Percentiles rank a stretch among this genome's conserved stretches.
phyloP scores from a whole-genome alignment of 2,797 vertebrate genomes.

The Chromis chromis region DNA sequence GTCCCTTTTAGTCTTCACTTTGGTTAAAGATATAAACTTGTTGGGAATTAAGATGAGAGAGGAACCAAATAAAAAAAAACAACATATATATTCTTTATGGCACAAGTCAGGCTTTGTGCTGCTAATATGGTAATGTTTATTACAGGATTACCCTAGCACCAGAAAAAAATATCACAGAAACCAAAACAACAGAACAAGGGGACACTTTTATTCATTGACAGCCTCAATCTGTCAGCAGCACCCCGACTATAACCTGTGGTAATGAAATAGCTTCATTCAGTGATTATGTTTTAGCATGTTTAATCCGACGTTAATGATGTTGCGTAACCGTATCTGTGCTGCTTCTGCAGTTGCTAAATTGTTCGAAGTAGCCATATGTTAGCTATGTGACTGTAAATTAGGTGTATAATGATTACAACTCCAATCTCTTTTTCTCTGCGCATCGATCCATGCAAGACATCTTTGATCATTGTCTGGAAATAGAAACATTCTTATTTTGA shows the following conservation, averaged over 20 bases:
- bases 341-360: constrained; percentile 10
- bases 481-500: not conserved
- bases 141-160: not conserved
- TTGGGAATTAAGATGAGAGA: not conserved
- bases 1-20: too few relatives aligned
- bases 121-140: not conserved
- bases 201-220: not conserved
- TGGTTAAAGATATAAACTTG: not conserved
- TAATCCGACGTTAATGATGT: constrained; percentile 19
- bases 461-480: constrained; percentile 24
- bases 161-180: not conserved
- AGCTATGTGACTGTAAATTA: not conserved
- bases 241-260: not conserved
- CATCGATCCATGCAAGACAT: not conserved
- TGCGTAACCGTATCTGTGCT: not conserved
- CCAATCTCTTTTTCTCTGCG: not conserved
- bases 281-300: constrained; percentile 8
- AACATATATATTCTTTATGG: not conserved
- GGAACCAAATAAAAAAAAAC: not conserved
- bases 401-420: constrained; percentile 12
- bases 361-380: not conserved
- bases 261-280: not conserved
- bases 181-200: not conserved
- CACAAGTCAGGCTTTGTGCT: too few relatives aligned
- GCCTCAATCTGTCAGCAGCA: not conserved